These are phyloP conservation scores for Nematopogon swammerdamellus DNA, from an alignment of 2,888 invertebrate species.

Conservation along the genomic window DNA sequence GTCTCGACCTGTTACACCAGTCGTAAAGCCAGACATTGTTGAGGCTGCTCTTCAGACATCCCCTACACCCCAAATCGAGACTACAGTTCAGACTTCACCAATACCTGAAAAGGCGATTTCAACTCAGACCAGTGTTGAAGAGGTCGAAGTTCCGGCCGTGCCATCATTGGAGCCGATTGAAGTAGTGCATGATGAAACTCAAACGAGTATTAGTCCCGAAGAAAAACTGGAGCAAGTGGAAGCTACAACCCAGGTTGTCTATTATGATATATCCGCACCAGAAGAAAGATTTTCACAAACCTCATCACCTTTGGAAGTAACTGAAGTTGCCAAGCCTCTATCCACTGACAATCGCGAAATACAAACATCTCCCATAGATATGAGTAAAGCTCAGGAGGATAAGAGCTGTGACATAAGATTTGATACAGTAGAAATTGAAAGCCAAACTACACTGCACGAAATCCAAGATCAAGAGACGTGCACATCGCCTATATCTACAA, in stretches of 20 bases:
- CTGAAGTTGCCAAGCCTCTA: slow-evolving; percentile 26
- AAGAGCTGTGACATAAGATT: slow-evolving; percentile 35
- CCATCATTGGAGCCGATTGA: slow-evolving; percentile 24
- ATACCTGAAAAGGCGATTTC: slow-evolving; percentile 35
- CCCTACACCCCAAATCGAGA: slow-evolving; percentile 44
- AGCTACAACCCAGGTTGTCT: slow-evolving; percentile 53
- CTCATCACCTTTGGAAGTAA: slow-evolving; percentile 24
- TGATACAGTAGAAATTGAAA: slow-evolving; percentile 36
- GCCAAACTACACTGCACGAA: slow-evolving; percentile 32
- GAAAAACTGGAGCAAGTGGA: slow-evolving; percentile 38
- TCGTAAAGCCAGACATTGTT: slow-evolving; percentile 25
- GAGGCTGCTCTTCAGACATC: slow-evolving; percentile 53
- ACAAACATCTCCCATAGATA: slow-evolving; percentile 50
- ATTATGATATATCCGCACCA: slow-evolving; percentile 29
- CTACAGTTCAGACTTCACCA: slow-evolving; percentile 62
- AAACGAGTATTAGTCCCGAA: slow-evolving; percentile 40
- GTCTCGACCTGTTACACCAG: slow-evolving; percentile 29
- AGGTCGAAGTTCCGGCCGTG: slow-evolving; percentile 28
- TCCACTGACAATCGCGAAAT: slow-evolving; percentile 46
- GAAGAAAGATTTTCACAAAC: slow-evolving; percentile 53
- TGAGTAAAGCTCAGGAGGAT: slow-evolving; percentile 25
- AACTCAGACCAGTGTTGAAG: slow-evolving; percentile 37
- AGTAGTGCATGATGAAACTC: slow-evolving; percentile 25
- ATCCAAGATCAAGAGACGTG: slow-evolving; percentile 35
- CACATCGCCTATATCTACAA: slow-evolving; percentile 25